These are phyloP conservation scores for Elysia chlorotica DNA, from an alignment of 1,140 invertebrate genomes.

Conservation along the genomic window DNA sequence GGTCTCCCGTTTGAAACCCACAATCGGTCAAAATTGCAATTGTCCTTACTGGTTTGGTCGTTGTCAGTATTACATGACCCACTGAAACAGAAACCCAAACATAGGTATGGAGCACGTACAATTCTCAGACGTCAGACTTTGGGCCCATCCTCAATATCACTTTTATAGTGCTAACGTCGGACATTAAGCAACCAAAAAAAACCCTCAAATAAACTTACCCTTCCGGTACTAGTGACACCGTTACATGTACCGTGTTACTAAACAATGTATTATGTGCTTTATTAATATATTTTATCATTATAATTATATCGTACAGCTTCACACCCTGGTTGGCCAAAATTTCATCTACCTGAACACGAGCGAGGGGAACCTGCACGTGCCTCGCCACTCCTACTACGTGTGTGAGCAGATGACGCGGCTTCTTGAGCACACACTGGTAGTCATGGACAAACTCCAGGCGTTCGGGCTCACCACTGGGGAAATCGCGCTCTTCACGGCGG, in stretches of 20 bases:
- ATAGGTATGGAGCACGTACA: no score
- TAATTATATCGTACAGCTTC: conserved; percentile 6
- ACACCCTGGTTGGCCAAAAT: not conserved
- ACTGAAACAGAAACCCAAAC: no score
- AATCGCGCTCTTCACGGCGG: conserved; percentile 9
- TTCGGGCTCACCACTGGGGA: conserved; percentile 11
- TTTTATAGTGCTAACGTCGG: no score
- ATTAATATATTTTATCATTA: not conserved
- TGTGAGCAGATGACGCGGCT: conserved; percentile 16
- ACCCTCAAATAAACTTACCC: no score
- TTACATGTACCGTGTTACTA: not conserved
- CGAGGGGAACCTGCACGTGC: not conserved
- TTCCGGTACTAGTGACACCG: no score
- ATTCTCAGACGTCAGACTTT: no score
- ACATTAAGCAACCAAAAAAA: no score
- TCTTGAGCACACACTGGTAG: conserved; percentile 5
- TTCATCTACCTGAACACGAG: conserved; percentile 2
- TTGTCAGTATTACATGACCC: no score
- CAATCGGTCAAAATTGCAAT: no score
- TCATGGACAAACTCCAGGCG: conserved; percentile 7
- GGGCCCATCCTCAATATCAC: no score
- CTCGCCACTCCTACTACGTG: conserved; percentile 8
- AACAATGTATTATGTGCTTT: not conserved
- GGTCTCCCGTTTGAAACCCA: no score
- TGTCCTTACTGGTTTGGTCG: no score